phyloP scores from a whole-genome alignment of 2,888 invertebrate genomes.

The Drosophila suboccidentalis region DNA sequence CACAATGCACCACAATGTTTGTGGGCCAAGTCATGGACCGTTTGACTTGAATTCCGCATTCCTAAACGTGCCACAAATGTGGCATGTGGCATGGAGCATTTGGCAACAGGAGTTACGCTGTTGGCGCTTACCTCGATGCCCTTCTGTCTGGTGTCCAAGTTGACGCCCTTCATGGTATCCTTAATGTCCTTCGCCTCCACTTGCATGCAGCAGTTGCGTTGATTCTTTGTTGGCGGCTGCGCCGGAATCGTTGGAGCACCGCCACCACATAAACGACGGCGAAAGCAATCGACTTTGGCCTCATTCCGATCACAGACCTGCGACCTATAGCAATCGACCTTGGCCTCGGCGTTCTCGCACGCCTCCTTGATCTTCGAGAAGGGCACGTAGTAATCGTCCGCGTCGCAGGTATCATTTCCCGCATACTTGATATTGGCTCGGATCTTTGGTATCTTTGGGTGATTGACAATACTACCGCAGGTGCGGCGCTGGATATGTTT shows the following conservation, averaged over 20 bases:
- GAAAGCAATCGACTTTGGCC: conserved; percentile 76
- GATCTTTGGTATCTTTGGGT: conserved; percentile 81
- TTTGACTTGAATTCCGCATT: conserved; percentile 55
- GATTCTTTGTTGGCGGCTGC: conserved; percentile 57
- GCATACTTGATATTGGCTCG: conserved; percentile 85
- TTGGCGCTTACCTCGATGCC: conserved; percentile 82
- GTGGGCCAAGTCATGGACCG: conserved; percentile 51
- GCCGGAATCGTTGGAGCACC: conserved; percentile 46
- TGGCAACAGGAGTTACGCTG: neutral
- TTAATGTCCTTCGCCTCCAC: conserved; percentile 81
- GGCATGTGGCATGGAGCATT: conserved; percentile 4
- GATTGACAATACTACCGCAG: conserved; percentile 65
- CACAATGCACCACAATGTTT: conserved; percentile 39
- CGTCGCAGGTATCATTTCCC: conserved; percentile 78
- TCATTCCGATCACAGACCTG: conserved; percentile 66
- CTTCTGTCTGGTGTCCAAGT: conserved; percentile 79
- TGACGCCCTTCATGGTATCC: conserved; percentile 81
- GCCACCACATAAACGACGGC: conserved; percentile 66
- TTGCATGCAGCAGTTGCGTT: conserved; percentile 83
- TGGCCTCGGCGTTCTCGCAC: conserved; percentile 67
- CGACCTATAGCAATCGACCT: conserved; percentile 74
- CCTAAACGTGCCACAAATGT: conserved; percentile 41
- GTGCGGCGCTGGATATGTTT: conserved; percentile 56
- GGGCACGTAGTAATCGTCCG: conserved; percentile 78
- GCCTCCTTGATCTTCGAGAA: conserved; percentile 77